phyloP scores from a whole-genome alignment of 2,797 vertebrate species.

The Ctenosaura bakeri region DNA sequence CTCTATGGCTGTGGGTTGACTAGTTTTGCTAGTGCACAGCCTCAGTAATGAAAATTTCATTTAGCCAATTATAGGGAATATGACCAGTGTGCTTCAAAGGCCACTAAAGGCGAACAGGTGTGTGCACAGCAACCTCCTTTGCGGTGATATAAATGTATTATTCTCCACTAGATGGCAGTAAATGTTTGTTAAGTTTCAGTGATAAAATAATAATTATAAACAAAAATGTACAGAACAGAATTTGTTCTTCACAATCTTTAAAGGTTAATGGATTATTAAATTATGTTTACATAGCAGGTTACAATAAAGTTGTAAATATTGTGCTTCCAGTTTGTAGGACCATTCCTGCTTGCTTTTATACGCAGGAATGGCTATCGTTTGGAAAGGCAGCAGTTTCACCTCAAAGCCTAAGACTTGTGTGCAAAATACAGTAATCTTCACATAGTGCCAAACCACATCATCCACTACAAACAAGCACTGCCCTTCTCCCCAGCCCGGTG shows the following conservation, averaged over 20 bases:
- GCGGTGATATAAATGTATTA: not conserved
- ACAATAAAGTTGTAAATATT: slow-evolving; percentile 42
- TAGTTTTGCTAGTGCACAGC: slow-evolving; percentile 74
- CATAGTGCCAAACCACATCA: not conserved
- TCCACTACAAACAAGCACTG: not conserved
- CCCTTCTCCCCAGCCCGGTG: not conserved
- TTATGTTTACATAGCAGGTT: slow-evolving; percentile 41
- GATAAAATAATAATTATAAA: slow-evolving; percentile 31
- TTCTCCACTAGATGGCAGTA: slow-evolving; percentile 88
- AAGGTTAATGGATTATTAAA: slow-evolving; percentile 47
- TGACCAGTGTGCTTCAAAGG: slow-evolving; percentile 31
- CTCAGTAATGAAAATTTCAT: slow-evolving; percentile 77
- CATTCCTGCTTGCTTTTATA: slow-evolving; percentile 15
- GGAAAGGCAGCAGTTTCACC: not conserved
- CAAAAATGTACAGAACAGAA: slow-evolving; percentile 29
- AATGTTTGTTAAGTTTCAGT: slow-evolving; percentile 74
- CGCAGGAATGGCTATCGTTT: not conserved
- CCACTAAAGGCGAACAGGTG: slow-evolving; percentile 28
- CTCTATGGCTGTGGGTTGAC: slow-evolving; percentile 77
- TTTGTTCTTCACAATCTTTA: slow-evolving; percentile 46
- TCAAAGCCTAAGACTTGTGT: not conserved
- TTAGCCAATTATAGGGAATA: slow-evolving; percentile 62
- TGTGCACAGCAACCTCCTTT: not conserved
- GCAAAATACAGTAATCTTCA: slow-evolving; percentile 4
- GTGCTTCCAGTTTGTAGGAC: slow-evolving; percentile 21